Base-by-base conservation (phyloP, 2,113 vertebrate species). In the Pituophis catenifer region DNA sequence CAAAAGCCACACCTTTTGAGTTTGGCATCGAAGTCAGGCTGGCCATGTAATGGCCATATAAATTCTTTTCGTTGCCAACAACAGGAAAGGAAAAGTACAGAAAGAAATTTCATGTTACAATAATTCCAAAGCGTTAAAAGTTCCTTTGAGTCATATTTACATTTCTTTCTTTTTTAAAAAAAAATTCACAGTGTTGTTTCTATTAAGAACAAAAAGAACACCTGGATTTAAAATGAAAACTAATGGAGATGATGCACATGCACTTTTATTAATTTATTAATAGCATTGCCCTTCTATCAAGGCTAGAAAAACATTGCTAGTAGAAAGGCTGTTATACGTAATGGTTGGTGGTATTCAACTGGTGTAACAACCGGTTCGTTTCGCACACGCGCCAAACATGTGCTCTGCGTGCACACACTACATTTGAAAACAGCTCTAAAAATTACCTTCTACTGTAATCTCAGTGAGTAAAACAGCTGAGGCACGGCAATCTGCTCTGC, bases 31-130 rank as follows among this genome's bases (percentile, higher is more conserved):
- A 96, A 44, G 93, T 94, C 93, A 94, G 92, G 65, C 94, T 97
- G 96, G 95, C 95, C 94, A 96, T 94, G 94, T 95, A 97, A 96
- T 94, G 96, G 95, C 96, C 93, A 95, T 97, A 95, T 95, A 96
- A 97, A 97, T 95, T 95, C 94, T 96, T 96, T 95, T 94, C 93
- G 92, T 96, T 96, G 96, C 93, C 92, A 93, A 96, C 92, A 96
- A 96, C 93, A 97, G 94, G 94, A 96, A 95, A 93, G 89, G 93
- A 95, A 94, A 96, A 95, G 95, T 65, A 95, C 58, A 91, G 93
- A 94, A 96, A 95, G 95, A 52, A 24, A 95, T 89, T 95, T 96
- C 58, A 52, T 94, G 92, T 95, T 96, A 95, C 94, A 96, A 94
- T 94, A 95, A 96, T 96, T 96, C 92, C 95, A 96, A 96, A 95